These are phyloP conservation scores for Pangasius sanitwongsei DNA, from an alignment of 2,797 vertebrate genomes.

Conservation along the genomic window DNA sequence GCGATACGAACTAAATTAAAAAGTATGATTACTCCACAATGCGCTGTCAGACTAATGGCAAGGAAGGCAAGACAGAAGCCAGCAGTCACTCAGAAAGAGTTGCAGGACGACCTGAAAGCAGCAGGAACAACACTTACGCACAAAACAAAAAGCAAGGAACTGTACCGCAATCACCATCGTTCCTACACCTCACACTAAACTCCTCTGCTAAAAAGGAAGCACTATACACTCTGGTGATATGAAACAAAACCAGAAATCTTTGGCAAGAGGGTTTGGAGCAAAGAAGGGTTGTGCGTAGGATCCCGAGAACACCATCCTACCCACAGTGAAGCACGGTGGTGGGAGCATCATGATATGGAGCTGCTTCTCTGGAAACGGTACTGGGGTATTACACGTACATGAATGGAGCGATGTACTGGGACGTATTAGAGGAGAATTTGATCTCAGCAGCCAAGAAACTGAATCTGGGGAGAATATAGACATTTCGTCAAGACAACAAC, in stretches of 20 bases:
- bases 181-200: background rate
- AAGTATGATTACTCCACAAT: background rate
- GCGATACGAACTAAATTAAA: background rate
- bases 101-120: background rate
- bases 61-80: background rate
- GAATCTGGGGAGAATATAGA: background rate
- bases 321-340: background rate
- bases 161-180: no score
- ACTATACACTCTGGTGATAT: background rate
- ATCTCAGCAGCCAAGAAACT: background rate
- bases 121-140: background rate
- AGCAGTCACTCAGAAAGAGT: background rate
- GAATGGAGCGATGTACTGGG: background rate
- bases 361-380: background rate
- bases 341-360: background rate
- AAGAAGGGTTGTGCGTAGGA: background rate
- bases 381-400: background rate
- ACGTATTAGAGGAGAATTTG: background rate
- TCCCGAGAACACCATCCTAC: background rate
- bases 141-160: background rate
- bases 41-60: background rate
- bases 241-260: background rate
- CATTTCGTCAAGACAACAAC: no score
- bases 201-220: background rate
- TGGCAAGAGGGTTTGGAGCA: background rate